A percentile compares a stretch with the other conserved stretches of the same genome.
These are phyloP conservation scores for Papilio polyxenes DNA, from an alignment of 1,140 invertebrate species.

Conservation along the genomic window DNA sequence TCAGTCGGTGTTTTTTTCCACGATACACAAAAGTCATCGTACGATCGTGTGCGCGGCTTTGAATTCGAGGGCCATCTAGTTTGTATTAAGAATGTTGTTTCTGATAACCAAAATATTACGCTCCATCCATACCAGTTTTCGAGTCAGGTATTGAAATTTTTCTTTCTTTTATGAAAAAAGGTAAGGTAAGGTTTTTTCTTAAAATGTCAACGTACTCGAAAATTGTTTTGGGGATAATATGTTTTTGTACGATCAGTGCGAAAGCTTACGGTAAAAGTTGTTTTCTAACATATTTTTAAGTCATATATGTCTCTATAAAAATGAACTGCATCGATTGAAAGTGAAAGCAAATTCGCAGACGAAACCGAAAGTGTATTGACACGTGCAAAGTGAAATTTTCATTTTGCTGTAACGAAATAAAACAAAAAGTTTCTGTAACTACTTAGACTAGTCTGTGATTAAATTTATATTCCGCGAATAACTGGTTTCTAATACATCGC, in stretches of 20 bases:
- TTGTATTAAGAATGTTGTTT: constrained; percentile 49
- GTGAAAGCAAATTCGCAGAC: constrained; percentile 8
- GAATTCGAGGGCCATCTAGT: constrained; percentile 49
- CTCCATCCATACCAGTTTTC: constrained; percentile 40
- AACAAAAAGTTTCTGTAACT: neutral
- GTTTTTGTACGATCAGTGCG: too few species aligned
- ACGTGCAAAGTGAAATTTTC: neutral
- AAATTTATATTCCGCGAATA: neutral
- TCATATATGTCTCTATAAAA: neutral
- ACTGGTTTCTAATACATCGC: neutral
- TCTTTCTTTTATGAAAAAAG: neutral
- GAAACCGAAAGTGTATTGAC: constrained; percentile 9
- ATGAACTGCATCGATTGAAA: neutral
- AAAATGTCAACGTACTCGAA: neutral
- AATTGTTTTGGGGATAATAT: too few species aligned
- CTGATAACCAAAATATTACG: constrained; percentile 46
- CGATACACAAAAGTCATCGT: constrained; percentile 42
- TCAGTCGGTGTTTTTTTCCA: neutral
- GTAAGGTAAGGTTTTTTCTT: neutral
- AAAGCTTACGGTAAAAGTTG: neutral
- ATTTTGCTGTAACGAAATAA: neutral
- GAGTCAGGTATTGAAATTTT: constrained; percentile 1
- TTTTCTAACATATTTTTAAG: neutral
- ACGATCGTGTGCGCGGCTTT: constrained; percentile 36
- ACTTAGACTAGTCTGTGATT: neutral